Conservation (phyloP, 2,113 vertebrate genomes). For the Cottus gobio region DNA sequence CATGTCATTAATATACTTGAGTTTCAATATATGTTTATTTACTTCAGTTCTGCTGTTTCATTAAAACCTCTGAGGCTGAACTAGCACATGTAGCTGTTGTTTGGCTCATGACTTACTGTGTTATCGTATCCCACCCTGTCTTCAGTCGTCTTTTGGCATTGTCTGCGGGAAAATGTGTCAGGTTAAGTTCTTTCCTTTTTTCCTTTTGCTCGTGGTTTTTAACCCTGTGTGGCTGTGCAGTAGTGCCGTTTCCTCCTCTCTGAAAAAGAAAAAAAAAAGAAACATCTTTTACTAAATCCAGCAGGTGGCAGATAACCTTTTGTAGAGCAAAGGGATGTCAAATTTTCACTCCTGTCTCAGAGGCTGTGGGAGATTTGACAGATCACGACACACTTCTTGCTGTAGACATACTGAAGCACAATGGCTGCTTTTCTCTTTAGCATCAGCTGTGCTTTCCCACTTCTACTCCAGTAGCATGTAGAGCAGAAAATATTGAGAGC, state of each 20-base stretch:
- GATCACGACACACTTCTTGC: slow-evolving; percentile 49
- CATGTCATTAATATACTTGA: background rate
- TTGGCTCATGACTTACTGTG: slow-evolving; percentile 36
- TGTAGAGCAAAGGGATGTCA: slow-evolving; percentile 63
- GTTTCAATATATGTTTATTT: slow-evolving; percentile 2
- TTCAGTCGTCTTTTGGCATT: slow-evolving; percentile 82
- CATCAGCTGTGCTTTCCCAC: slow-evolving; percentile 31
- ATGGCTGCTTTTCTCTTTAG: slow-evolving; percentile 30
- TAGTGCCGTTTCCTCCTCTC: slow-evolving; percentile 57
- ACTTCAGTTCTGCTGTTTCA: slow-evolving; percentile 3
- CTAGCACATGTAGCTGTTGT: slow-evolving; percentile 5
- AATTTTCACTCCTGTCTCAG: slow-evolving; percentile 60
- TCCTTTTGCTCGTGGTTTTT: slow-evolving; percentile 30
- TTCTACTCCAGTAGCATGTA: slow-evolving; percentile 15
- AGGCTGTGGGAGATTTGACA: slow-evolving; percentile 65
- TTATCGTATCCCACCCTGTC: slow-evolving; percentile 39
- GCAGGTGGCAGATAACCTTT: slow-evolving; percentile 71
- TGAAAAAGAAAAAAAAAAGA: slow-evolving; percentile 16
- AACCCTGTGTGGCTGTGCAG: slow-evolving; percentile 59
- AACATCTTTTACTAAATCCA: slow-evolving; percentile 34
- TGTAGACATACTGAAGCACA: slow-evolving; percentile 38
- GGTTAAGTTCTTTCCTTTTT: slow-evolving; percentile 74
- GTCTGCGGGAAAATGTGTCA: slow-evolving; percentile 82
- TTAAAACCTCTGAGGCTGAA: slow-evolving; percentile 13
- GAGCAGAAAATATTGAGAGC: slow-evolving; percentile 25